Conservation (phyloP, 2,113 vertebrate species). For the Cavia porcellus region DNA sequence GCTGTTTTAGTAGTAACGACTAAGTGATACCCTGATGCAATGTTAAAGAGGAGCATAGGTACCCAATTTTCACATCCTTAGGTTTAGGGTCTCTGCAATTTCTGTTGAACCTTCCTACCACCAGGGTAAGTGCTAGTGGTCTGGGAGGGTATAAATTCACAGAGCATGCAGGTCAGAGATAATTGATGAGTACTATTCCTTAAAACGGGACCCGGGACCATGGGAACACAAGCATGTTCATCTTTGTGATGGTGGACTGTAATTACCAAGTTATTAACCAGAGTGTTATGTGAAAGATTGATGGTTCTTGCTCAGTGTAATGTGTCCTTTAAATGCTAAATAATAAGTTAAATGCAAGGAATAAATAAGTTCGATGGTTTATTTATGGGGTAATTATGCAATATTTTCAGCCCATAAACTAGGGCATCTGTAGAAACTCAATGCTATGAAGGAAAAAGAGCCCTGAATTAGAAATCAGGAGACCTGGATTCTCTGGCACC, state of each 20-base stretch:
- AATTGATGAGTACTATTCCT: conserved; percentile 68
- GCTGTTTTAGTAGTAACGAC: neutral
- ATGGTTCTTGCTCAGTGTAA: conserved; percentile 71
- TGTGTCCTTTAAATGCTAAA: conserved; percentile 83
- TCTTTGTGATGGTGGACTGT: conserved; percentile 74
- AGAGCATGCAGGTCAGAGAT: conserved; percentile 62
- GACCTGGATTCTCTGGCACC: conserved; percentile 46
- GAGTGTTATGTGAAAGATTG: conserved; percentile 75
- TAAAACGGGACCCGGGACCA: conserved; percentile 49
- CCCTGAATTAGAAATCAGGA: conserved; percentile 58
- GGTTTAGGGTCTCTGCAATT: neutral
- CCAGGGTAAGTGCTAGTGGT: conserved; percentile 1
- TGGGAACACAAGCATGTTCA: conserved; percentile 69
- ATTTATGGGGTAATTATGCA: conserved; percentile 83
- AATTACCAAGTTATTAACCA: conserved; percentile 82
- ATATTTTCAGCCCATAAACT: conserved; percentile 82
- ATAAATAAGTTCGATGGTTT: conserved; percentile 80
- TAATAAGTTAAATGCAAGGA: conserved; percentile 83
- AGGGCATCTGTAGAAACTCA: conserved; percentile 69
- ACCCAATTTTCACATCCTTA: neutral
- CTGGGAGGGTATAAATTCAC: conserved; percentile 46
- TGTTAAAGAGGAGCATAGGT: neutral
- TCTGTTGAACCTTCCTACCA: neutral
- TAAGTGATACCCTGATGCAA: neutral
- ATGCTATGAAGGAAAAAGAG: conserved; percentile 22